phyloP scores from a whole-genome alignment of 2,113 vertebrate genomes.

The Tyrannus savana region DNA sequence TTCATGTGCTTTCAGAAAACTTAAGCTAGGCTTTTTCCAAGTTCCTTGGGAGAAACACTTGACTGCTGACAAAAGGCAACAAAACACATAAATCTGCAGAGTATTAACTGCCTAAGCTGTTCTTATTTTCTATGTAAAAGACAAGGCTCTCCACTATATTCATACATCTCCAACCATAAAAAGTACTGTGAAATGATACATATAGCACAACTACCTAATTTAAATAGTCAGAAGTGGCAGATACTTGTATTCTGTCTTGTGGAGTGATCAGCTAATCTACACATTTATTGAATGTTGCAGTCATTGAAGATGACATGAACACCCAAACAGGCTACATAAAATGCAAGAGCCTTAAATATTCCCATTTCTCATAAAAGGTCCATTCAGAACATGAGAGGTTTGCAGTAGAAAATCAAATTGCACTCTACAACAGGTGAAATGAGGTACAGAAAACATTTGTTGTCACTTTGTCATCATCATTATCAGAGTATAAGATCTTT shows the following conservation, averaged over 20 bases:
- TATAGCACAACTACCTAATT: accelerated
- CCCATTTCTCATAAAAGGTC: neutral
- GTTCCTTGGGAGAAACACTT: neutral
- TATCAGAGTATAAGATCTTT: neutral
- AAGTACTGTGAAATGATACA: neutral
- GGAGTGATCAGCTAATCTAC: neutral
- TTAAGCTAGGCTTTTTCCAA: neutral
- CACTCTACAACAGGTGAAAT: neutral
- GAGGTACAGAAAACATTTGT: accelerated
- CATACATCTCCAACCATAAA: neutral
- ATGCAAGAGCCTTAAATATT: neutral
- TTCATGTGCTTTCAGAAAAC: neutral
- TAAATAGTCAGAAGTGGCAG: neutral
- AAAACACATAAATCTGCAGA: neutral
- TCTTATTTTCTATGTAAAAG: neutral
- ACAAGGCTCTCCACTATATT: neutral
- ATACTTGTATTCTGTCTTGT: neutral
- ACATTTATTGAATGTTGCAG: neutral
- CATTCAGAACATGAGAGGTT: neutral
- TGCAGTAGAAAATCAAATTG: neutral
- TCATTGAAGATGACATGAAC: neutral
- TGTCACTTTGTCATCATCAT: neutral
- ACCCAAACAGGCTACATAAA: neutral
- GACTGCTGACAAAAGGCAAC: neutral
- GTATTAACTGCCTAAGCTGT: neutral